These are phyloP conservation scores for Sitobion miscanthi DNA, from an alignment of 1,140 invertebrate genomes.

Conservation along the genomic window DNA sequence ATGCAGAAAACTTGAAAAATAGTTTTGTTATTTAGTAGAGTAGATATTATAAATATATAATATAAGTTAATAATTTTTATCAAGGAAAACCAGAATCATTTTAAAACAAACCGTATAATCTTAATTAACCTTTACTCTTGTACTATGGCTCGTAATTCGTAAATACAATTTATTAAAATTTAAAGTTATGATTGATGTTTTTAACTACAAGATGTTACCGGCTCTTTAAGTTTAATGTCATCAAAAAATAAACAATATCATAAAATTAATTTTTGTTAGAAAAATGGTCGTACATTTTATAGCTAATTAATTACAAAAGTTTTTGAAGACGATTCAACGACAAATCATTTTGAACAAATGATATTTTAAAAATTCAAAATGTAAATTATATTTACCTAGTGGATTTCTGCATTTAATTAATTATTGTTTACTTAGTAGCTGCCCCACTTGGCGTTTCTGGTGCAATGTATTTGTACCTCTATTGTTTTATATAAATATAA, in stretches of 20 bases:
- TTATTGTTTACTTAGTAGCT: not conserved
- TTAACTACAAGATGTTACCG: not conserved
- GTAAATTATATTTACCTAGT: too few relatives aligned
- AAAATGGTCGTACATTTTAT: not conserved
- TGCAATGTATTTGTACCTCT: too few relatives aligned
- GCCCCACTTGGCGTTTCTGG: too few relatives aligned
- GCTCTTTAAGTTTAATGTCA: not conserved
- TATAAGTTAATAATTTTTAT: not conserved
- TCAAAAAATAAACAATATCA: not conserved
- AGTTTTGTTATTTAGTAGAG: not conserved
- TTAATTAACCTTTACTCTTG: not conserved
- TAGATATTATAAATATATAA: not conserved
- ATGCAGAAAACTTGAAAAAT: not conserved
- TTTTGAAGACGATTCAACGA: not conserved
- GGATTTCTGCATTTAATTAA: not conserved
- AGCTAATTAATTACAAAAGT: not conserved
- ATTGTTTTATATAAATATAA: too few relatives aligned
- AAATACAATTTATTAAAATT: not conserved
- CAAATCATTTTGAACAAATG: too few relatives aligned
- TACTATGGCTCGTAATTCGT: not conserved
- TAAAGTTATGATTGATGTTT: not conserved
- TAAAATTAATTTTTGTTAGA: not conserved
- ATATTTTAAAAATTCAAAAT: too few relatives aligned
- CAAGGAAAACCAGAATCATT: not conserved
- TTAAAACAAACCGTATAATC: not conserved